Conservation (phyloP, 1,140 invertebrate species). For the Ostrea edulis region DNA sequence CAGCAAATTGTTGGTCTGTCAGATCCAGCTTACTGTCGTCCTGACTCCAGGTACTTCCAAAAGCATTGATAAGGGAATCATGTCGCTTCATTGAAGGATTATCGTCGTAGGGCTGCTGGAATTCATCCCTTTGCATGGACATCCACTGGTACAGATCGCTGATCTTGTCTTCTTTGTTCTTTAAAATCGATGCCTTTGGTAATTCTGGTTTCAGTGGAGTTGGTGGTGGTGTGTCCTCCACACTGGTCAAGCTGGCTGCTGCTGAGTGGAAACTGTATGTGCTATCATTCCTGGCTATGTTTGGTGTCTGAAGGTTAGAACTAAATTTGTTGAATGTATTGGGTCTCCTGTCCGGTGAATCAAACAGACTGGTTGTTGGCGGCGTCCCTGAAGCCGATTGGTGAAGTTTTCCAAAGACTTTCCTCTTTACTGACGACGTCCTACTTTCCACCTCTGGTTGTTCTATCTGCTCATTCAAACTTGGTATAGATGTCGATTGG, state of each 20-base stretch:
- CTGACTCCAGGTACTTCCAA: constrained; percentile 74
- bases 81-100: constrained; percentile 61
- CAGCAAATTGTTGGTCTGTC: constrained; percentile 66
- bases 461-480: constrained; percentile 57
- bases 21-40: constrained; percentile 76
- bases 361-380: constrained; percentile 9
- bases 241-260: constrained; percentile 76
- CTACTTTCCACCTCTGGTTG: constrained; percentile 56
- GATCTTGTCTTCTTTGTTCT: constrained; percentile 73
- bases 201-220: constrained; percentile 65
- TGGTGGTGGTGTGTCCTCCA: constrained; percentile 67
- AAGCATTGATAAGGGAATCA: constrained; percentile 70
- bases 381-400: constrained; percentile 17
- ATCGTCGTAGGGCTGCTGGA: constrained; percentile 53
- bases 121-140: constrained; percentile 89
- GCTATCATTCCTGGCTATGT: constrained; percentile 84
- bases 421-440: constrained; percentile 54
- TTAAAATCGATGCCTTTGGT: constrained; percentile 68
- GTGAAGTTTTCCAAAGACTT: constrained; percentile 41
- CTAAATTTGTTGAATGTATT: constrained; percentile 65
- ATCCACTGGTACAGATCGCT: constrained; percentile 96
- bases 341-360: constrained; percentile 48
- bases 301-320: constrained; percentile 83
- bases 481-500: constrained; percentile 66
- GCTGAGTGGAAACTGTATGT: constrained; percentile 84